Conservation (phyloP, 2,113 vertebrate genomes). For the Regulus satrapa region DNA sequence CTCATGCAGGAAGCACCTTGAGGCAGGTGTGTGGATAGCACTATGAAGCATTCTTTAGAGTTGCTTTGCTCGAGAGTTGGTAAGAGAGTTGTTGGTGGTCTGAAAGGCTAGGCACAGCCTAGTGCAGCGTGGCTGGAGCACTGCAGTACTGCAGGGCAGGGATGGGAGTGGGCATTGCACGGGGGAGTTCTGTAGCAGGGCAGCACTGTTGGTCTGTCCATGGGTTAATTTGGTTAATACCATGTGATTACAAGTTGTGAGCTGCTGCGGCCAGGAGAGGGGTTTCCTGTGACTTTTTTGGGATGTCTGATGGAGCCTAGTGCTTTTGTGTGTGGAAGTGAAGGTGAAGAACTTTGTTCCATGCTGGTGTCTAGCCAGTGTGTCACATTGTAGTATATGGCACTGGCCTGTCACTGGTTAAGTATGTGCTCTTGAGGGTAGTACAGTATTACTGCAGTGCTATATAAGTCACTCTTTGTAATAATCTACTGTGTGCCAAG, state of each 20-base stretch:
- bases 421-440: neutral
- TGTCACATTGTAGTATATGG: neutral
- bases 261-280: neutral
- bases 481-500: neutral
- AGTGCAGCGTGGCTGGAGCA: neutral
- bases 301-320: neutral
- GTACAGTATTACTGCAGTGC: neutral
- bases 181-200: neutral
- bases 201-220: neutral
- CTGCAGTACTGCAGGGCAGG: rapidly evolving
- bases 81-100: neutral
- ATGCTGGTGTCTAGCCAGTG: neutral
- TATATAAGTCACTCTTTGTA: neutral
- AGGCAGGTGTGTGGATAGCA: neutral
- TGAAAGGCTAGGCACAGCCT: neutral
- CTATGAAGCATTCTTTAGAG: neutral
- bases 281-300: neutral
- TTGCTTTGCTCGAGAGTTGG: rapidly evolving
- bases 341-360: neutral
- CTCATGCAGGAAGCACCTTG: neutral
- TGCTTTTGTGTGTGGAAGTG: neutral
- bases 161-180: rapidly evolving
- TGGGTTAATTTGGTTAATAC: neutral
- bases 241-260: rapidly evolving
- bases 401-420: neutral